Base-by-base conservation (phyloP, 2,888 invertebrate species). In the Scaptomyza cyrtandrae region DNA sequence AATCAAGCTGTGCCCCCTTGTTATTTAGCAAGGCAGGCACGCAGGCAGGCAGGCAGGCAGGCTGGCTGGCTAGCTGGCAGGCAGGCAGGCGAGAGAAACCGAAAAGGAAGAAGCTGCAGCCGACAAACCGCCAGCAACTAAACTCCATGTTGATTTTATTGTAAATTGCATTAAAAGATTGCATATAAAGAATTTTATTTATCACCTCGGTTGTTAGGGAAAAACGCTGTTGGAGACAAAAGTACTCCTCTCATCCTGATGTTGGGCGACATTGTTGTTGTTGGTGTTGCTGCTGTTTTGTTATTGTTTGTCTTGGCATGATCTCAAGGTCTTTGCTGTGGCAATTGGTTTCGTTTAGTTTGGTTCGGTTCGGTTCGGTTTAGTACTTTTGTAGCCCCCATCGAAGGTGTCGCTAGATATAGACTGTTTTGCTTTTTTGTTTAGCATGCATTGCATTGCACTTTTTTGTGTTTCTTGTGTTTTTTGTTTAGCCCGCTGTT, bases 171-270 rank as follows among this genome's bases (percentile, higher is more conserved):
- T 89, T 86, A 89, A 90, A 90, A 88, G 89, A 90, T 90, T 89
- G 87, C 81, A 88, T 86, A 86, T 90, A 90, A 89, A 90, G 88
- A 90, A 89, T 86, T 89, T 89, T 90, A 90, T 90, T 90, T 90
- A 90, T 90, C 90, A 90, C 90, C 90, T 88, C 60, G 86, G 89
- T 83, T 89, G 87, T 85, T 85, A 88, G 83, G 79, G 75, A 78
- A 85, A 85, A 90, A 89, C 90, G 80, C 85, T 89, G 90, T 90
- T 87, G 90, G 90, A 90, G 90, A 90, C 90, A 90, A 83, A 88
- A 84, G 70, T 71, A 46, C 66, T 52, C 13, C 29, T 31, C 52
- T 64, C 56, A 60, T 67, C 69, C 64, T 41, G 33, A 19, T 24
- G 37, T 45, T 61, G 29, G 46, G 48, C 71, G 48, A 48, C n/a